Conservation (phyloP, 2,888 invertebrate species). For the Catocala fraxini region DNA sequence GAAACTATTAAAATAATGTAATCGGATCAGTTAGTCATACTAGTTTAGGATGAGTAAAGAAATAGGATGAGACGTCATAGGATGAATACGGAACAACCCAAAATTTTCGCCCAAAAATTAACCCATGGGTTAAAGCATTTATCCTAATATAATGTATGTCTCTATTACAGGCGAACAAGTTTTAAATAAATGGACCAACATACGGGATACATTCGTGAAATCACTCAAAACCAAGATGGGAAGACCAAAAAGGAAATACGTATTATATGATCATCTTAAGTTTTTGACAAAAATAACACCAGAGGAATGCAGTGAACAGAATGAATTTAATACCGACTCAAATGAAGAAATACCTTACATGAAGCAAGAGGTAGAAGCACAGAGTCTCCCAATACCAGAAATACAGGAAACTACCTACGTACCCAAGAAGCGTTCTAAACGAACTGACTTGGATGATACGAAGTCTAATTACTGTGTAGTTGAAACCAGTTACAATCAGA, state of each 20-base stretch:
- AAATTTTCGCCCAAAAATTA: too few species aligned
- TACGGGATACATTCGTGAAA: slow-evolving; percentile 78
- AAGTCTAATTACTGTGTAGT: slow-evolving; percentile 18
- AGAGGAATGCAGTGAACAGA: slow-evolving; percentile 39
- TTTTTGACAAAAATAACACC: slow-evolving; percentile 66
- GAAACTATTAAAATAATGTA: too few species aligned
- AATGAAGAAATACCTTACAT: slow-evolving; percentile 41
- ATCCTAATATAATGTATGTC: too few species aligned
- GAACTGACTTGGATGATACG: slow-evolving; percentile 20
- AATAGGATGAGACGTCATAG: too few species aligned
- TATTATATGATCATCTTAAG: slow-evolving; percentile 70
- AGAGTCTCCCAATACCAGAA: slow-evolving; percentile 15
- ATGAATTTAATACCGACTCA: slow-evolving; percentile 6
- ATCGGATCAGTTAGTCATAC: too few species aligned
- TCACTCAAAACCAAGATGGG: slow-evolving; percentile 69
- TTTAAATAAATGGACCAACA: slow-evolving; percentile 78
- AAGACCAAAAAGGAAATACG: slow-evolving; percentile 67
- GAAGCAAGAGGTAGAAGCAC: slow-evolving; percentile 51
- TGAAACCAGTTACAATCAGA: slow-evolving; percentile 28
- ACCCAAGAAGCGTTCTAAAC: slow-evolving; percentile 25
- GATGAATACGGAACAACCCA: too few species aligned
- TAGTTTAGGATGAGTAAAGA: too few species aligned
- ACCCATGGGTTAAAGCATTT: too few species aligned
- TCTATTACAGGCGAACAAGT: slow-evolving; percentile 67
- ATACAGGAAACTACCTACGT: slow-evolving; percentile 8